Percentiles rank a stretch among this genome's conserved stretches.
phyloP scores from a whole-genome alignment of 64 coral and sea anemone genomes.

The Cladopsammia gracilis region DNA sequence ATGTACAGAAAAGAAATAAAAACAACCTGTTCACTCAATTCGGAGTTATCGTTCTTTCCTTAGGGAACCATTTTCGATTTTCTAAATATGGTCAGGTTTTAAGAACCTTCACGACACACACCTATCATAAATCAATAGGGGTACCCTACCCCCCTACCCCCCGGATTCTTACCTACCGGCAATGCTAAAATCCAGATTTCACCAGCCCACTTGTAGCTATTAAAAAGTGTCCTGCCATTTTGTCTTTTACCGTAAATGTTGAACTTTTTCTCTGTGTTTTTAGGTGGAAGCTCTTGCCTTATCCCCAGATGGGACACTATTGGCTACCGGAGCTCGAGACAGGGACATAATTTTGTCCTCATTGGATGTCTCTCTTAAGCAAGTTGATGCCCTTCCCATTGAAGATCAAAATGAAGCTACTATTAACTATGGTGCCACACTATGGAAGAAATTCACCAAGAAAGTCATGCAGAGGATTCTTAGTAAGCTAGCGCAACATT shows the following conservation, averaged over 20 bases:
- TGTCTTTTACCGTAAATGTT: background rate
- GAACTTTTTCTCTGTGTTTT: background rate
- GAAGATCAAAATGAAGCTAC: constrained; percentile 73
- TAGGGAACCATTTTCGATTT: no score
- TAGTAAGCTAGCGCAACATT: constrained; percentile 46
- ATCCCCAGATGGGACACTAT: constrained; percentile 84
- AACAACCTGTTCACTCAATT: no score
- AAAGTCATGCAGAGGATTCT: constrained; percentile 85
- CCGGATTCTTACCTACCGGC: no score
- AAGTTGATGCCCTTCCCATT: constrained; percentile 90
- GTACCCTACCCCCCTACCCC: no score
- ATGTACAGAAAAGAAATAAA: no score
- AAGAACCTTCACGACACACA: no score
- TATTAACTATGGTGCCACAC: constrained; percentile 78
- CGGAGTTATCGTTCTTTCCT: no score
- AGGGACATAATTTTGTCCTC: constrained; percentile 81
- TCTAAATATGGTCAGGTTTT: no score
- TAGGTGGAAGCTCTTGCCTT: constrained; percentile 83
- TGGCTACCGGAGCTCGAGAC: constrained; percentile 84
- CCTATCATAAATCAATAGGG: no score
- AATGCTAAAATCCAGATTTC: no score
- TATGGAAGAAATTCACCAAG: constrained; percentile 90
- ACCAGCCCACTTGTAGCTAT: no score
- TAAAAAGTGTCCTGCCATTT: no score
- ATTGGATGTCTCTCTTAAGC: constrained; percentile 70